A percentile compares a stretch with the other conserved stretches of the same genome.
phyloP scores from a whole-genome alignment of 2,888 invertebrate species.

The Diarsia mendica region DNA sequence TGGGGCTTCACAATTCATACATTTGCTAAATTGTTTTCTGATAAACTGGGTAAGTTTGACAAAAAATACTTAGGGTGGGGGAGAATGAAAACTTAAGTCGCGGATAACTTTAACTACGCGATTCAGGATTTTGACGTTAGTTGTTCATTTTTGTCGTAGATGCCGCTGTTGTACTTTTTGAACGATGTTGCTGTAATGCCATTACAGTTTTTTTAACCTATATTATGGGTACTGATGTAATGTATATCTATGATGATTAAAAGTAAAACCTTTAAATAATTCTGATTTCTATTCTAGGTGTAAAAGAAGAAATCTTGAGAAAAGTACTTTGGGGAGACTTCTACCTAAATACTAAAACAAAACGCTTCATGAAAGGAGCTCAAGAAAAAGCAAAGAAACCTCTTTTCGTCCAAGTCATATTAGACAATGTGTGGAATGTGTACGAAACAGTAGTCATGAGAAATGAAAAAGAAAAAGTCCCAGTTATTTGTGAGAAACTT shows the following conservation, averaged over 20 bases:
- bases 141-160: no score
- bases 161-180: no score
- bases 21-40: slow-evolving; percentile 94
- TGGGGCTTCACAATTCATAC: slow-evolving; percentile 95
- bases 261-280: no score
- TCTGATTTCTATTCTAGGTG: slow-evolving; percentile 80
- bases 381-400: slow-evolving; percentile 98
- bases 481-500: slow-evolving; percentile 93
- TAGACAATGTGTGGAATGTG: slow-evolving; percentile 97
- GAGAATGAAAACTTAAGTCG: no score
- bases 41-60: slow-evolving; percentile 90
- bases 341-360: slow-evolving; percentile 96
- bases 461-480: slow-evolving; percentile 94
- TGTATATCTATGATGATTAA: no score
- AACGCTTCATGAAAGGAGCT: slow-evolving; percentile 96
- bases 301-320: slow-evolving; percentile 93
- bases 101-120: no score
- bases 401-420: slow-evolving; percentile 96
- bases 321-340: slow-evolving; percentile 98
- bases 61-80: no score
- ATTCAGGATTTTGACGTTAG: no score
- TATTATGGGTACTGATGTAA: no score
- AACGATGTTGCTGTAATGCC: no score
- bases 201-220: neutral
- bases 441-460: slow-evolving; percentile 95